These are phyloP conservation scores for Dascillus cervinus DNA, from an alignment of 2,888 invertebrate species.

Conservation along the genomic window DNA sequence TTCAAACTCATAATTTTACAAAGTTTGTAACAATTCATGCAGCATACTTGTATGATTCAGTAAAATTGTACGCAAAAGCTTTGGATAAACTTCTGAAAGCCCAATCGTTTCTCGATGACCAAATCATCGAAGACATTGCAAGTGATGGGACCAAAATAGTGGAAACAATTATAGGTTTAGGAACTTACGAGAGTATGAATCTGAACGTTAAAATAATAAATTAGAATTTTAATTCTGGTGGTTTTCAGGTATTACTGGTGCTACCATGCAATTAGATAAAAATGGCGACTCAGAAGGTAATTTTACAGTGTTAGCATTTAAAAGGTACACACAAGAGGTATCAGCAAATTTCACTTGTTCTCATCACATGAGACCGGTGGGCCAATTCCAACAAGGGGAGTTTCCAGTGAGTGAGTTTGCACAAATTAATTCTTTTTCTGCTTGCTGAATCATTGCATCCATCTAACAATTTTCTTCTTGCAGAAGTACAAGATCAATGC, in stretches of 20 bases:
- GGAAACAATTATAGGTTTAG: slow-evolving; percentile 74
- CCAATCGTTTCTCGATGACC: slow-evolving; percentile 50
- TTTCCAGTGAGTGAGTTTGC: slow-evolving; percentile 72
- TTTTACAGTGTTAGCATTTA: slow-evolving; percentile 86
- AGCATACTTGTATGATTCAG: slow-evolving; percentile 91
- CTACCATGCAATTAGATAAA: slow-evolving; percentile 83
- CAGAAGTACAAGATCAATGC: slow-evolving; percentile 70
- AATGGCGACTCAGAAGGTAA: slow-evolving; percentile 96
- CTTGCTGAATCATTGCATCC: too few species aligned
- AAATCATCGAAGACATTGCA: slow-evolving; percentile 54
- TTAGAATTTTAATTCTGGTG: slow-evolving; percentile 3
- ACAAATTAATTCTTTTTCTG: too few species aligned
- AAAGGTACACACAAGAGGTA: slow-evolving; percentile 34
- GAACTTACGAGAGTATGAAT: slow-evolving; percentile 78
- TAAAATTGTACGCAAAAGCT: slow-evolving; percentile 83
- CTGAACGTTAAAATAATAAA: slow-evolving; percentile 3
- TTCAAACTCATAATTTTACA: too few species aligned
- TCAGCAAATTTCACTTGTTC: slow-evolving; percentile 58
- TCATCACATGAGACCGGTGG: slow-evolving; percentile 77
- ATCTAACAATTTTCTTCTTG: slow-evolving; percentile 26
- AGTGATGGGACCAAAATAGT: slow-evolving; percentile 84
- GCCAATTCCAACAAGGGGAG: slow-evolving; percentile 64
- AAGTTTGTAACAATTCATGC: slow-evolving; percentile 87
- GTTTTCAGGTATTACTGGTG: slow-evolving; percentile 83
- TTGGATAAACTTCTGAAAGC: slow-evolving; percentile 62